Evolutionary conservation across 1,140 invertebrate genomes (phyloP).

Genomic region (Diachasmimorpha longicaudata): DNA sequence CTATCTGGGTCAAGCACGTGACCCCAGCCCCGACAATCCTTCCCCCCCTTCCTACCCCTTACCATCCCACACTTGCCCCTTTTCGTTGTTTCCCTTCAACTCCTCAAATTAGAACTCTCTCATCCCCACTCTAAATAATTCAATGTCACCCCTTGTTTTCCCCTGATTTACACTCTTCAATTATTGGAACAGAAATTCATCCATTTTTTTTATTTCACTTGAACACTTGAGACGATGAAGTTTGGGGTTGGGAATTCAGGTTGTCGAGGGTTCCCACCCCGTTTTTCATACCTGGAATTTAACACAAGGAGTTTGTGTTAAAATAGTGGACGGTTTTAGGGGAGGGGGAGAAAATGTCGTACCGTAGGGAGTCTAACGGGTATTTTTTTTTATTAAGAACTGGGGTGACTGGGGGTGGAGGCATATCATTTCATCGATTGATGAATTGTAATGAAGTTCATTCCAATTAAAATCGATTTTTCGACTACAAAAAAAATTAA

Average conservation of each 20-base stretch:
- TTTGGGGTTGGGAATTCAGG: conserved; percentile 46
- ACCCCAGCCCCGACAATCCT: conserved; percentile 2
- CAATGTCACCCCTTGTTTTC: not conserved
- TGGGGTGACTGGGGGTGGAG: not conserved
- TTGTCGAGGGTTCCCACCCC: conserved; percentile 50
- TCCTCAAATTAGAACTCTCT: not conserved
- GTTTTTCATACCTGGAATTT: conserved; percentile 23
- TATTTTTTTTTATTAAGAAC: not conserved
- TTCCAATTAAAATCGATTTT: not conserved
- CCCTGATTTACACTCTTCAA: not conserved
- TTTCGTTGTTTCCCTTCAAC: not conserved
- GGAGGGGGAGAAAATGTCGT: not conserved
- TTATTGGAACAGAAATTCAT: not conserved
- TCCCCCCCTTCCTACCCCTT: not conserved
- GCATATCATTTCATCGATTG: not conserved
- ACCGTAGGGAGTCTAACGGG: not conserved
- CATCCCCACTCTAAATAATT: not conserved
- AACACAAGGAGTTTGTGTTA: not conserved
- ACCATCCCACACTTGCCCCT: too few species aligned
- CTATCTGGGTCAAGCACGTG: conserved; percentile 22
- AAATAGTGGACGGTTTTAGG: not conserved
- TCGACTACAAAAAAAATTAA: not conserved
- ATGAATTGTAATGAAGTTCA: not conserved
- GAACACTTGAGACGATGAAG: not conserved
- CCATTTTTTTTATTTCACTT: not conserved